Base-by-base conservation (phyloP, 2,797 vertebrate species). In the Aselliscus stoliczkanus region DNA sequence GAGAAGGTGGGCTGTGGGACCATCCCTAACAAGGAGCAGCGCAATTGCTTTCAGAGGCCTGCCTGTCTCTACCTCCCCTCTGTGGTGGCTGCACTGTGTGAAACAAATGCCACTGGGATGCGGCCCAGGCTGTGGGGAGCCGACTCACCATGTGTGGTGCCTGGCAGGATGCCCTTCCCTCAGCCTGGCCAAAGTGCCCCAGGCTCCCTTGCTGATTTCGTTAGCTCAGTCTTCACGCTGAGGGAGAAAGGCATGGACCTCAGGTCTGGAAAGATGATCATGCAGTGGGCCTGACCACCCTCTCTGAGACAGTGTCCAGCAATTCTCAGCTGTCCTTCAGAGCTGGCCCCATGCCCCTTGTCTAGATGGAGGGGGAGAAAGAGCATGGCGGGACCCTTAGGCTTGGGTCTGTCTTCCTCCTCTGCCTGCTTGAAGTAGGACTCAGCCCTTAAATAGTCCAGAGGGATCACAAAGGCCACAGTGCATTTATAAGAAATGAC, bases 181-280 rank as follows among this genome's bases (percentile, higher is more conserved):
- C 4, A 2, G 89, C 67, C 77, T 80, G 90, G 73, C 47, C 56
- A 52, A 82, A 75, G 44, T 0, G 79, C 47, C 50, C 75, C 34
- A 42, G 90, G 88, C 70, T 94, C 69, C 44, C 92, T 80, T 73
- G 60, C 47, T 92, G 85, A 73, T 73, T 95, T 70, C 84, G 85
- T 93, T 76, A 94, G 39, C 37, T 7, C 39, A 18, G 8, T 75
- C 81, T 90, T 95, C 91, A 62, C 15, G 88, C 70, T 42, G 42
- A 18, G 2, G 17, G 15, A 23, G 31, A 79, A 65, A 72, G 39
- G 72, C 82, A 65, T 54, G 21, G 75, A 39, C 34, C 5, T 6
- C 14, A 75, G 8, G 0, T 75, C 34, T 92, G 21, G 17, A 88
- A 64, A 47, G 58, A 47, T 27, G n/a, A 21, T 23, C 50, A 31